Conservation (phyloP, 1,140 invertebrate species). For the Heliconius himera region DNA sequence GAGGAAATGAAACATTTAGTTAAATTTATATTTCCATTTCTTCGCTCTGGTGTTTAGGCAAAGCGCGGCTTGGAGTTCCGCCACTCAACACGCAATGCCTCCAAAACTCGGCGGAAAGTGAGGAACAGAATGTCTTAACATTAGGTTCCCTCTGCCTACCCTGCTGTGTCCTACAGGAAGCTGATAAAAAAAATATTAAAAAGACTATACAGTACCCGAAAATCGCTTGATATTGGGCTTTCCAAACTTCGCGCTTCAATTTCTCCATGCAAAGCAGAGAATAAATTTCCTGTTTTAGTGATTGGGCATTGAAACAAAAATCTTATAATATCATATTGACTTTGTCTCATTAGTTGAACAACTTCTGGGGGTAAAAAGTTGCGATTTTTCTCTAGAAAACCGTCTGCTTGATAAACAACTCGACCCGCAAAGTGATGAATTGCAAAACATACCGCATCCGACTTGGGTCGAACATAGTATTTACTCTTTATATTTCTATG, state of each 20-base stretch:
- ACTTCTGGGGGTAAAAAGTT: constrained; percentile 92
- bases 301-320: constrained; percentile 91
- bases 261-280: constrained; percentile 83
- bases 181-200: too few species aligned
- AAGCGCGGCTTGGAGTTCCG: too few species aligned
- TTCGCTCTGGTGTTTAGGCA: too few species aligned
- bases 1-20: too few species aligned
- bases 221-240: constrained; percentile 61
- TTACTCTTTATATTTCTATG: constrained; percentile 90
- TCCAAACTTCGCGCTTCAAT: constrained; percentile 78
- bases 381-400: constrained; percentile 92
- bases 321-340: constrained; percentile 87
- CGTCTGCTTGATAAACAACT: constrained; percentile 89
- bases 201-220: constrained; percentile 52
- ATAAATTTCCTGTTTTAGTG: constrained; percentile 90
- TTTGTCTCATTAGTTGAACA: constrained; percentile 89
- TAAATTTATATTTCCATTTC: too few species aligned
- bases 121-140: too few species aligned
- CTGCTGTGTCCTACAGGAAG: too few species aligned
- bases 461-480: constrained; percentile 90
- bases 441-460: constrained; percentile 87
- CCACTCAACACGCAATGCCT: too few species aligned
- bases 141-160: too few species aligned
- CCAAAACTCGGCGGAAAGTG: too few species aligned
- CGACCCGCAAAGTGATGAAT: constrained; percentile 89